A percentile compares a stretch with the other conserved stretches of the same genome.
phyloP scores from a whole-genome alignment of 2,113 vertebrate species.

The Halichoerus grypus region DNA sequence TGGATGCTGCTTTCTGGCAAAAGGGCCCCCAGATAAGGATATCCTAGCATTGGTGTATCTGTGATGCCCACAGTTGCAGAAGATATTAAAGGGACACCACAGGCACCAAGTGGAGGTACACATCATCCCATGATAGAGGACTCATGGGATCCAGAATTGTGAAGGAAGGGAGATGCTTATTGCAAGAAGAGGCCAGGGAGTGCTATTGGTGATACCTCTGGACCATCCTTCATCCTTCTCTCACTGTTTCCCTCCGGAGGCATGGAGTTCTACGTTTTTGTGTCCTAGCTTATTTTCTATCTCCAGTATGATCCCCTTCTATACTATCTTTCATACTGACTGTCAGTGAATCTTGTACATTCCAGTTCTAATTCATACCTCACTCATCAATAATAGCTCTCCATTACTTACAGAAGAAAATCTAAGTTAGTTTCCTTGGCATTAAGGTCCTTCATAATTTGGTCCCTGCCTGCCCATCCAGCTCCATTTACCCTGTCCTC shows the following conservation, averaged over 20 bases:
- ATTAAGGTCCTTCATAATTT: neutral
- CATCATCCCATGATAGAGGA: neutral
- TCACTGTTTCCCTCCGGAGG: neutral
- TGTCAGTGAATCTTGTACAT: neutral
- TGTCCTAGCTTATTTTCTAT: neutral
- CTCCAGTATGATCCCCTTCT: neutral
- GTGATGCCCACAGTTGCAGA: neutral
- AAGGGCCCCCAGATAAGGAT: neutral
- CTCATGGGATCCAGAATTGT: neutral
- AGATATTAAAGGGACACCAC: neutral
- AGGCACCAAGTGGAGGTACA: neutral
- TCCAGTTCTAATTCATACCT: neutral
- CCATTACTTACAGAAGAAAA: neutral
- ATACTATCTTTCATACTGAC: neutral
- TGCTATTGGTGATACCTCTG: rapidly evolving
- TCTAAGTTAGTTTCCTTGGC: neutral
- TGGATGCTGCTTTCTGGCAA: neutral
- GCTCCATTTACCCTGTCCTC: neutral
- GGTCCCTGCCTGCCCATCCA: neutral
- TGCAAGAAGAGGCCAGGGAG: neutral
- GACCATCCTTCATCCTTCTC: too few species aligned
- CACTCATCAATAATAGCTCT: neutral
- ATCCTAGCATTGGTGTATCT: rapidly evolving
- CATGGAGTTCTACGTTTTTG: neutral
- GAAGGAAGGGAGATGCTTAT: too few species aligned